Conservation (phyloP, 2,113 vertebrate species). For the Xiphophorus hellerii region DNA sequence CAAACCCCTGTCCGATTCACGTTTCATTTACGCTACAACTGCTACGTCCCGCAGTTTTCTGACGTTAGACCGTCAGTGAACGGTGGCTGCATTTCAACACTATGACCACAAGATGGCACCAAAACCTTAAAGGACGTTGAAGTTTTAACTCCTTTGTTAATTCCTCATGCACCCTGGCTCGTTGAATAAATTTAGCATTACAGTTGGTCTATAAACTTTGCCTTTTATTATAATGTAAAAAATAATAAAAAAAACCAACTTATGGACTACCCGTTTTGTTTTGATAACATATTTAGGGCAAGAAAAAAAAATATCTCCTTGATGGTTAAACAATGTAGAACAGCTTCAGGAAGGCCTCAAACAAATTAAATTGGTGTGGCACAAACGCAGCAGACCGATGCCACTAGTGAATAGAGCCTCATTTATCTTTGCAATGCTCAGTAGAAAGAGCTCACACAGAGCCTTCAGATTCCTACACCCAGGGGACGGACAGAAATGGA, state of each 20-base stretch:
- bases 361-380: slow-evolving; percentile 51
- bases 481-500: slow-evolving; percentile 42
- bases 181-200: too few relatives aligned
- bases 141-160: slow-evolving; percentile 23
- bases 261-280: too few relatives aligned
- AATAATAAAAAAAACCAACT: background rate
- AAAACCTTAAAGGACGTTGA: background rate
- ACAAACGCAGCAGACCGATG: slow-evolving; percentile 34
- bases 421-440: slow-evolving; percentile 54
- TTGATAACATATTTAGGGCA: too few relatives aligned
- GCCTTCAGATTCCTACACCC: slow-evolving; percentile 53
- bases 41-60: background rate
- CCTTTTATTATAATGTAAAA: background rate
- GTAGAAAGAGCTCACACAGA: slow-evolving; percentile 20
- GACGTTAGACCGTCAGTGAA: too few relatives aligned
- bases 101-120: slow-evolving; percentile 56
- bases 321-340: slow-evolving; percentile 47
- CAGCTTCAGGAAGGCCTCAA: slow-evolving; percentile 49
- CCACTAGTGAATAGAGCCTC: slow-evolving; percentile 43
- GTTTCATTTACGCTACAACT: background rate
- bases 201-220: background rate
- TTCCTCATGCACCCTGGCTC: background rate
- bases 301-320: slow-evolving; percentile 40
- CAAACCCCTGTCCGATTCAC: background rate
- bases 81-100: background rate